phyloP scores from a whole-genome alignment of 2,888 invertebrate genomes.

The Coleophora deauratella region DNA sequence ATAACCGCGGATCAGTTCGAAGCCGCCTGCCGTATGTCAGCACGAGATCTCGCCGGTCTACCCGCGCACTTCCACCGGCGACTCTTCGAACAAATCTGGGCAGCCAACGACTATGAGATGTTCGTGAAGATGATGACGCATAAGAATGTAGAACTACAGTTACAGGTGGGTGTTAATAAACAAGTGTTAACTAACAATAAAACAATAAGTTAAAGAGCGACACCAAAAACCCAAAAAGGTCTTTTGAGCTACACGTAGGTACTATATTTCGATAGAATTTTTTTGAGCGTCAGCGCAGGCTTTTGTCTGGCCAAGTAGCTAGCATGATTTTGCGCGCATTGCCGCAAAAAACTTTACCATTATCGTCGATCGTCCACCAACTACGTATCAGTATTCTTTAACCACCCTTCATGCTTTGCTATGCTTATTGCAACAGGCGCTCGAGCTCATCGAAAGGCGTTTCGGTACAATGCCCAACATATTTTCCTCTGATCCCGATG shows the following conservation, averaged over 20 bases:
- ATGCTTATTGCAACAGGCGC: slow-evolving; percentile 73
- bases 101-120: slow-evolving; percentile 92
- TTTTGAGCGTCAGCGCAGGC: too few relatives aligned
- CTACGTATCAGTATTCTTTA: too few relatives aligned
- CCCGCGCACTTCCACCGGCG: slow-evolving; percentile 76
- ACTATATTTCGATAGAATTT: too few relatives aligned
- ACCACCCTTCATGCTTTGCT: too few relatives aligned
- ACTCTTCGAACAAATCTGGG: slow-evolving; percentile 87
- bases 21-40: slow-evolving; percentile 78
- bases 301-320: too few relatives aligned
- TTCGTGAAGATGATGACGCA: slow-evolving; percentile 95
- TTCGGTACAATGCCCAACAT: slow-evolving; percentile 79
- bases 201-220: too few relatives aligned
- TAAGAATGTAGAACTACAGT: slow-evolving; percentile 91
- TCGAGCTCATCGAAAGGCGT: slow-evolving; percentile 87
- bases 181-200: too few relatives aligned
- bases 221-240: too few relatives aligned
- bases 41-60: slow-evolving; percentile 59
- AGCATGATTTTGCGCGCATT: too few relatives aligned
- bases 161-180: slow-evolving; percentile 54
- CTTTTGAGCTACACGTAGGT: too few relatives aligned
- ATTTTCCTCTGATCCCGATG: slow-evolving; percentile 66
- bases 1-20: slow-evolving; percentile 92
- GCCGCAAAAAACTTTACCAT: too few relatives aligned
- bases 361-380: too few relatives aligned